phyloP scores from a whole-genome alignment of 2,888 invertebrate genomes.

The Pharmacophagus antenor region DNA sequence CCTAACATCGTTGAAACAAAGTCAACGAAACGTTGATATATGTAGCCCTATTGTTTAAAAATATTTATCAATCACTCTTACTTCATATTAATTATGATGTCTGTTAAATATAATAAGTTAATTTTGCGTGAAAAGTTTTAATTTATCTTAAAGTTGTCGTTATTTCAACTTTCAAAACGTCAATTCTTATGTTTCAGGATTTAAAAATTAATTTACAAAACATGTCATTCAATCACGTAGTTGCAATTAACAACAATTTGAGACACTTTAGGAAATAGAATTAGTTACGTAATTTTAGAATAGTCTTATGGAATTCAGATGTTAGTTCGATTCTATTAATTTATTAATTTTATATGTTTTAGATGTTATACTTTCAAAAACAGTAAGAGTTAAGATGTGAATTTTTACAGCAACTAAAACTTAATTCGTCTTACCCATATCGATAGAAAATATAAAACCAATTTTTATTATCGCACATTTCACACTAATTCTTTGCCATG shows the following conservation, averaged over 20 bases:
- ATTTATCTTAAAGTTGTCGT: background rate
- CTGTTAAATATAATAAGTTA: background rate
- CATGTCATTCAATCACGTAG: background rate
- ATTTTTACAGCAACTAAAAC: conserved; percentile 1
- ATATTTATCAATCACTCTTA: too few relatives aligned
- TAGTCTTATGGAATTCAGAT: background rate
- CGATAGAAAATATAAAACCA: conserved; percentile 1
- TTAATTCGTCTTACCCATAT: background rate
- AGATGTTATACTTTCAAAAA: background rate
- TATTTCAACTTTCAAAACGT: background rate
- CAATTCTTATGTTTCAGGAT: background rate
- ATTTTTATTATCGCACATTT: conserved; percentile 13
- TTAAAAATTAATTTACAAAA: background rate
- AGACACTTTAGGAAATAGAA: too few relatives aligned
- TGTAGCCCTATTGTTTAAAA: too few relatives aligned
- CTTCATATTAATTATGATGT: background rate
- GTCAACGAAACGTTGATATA: background rate
- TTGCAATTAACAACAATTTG: background rate
- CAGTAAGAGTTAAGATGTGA: conserved; percentile 2
- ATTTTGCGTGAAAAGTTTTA: background rate
- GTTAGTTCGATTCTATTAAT: background rate
- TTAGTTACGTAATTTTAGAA: background rate
- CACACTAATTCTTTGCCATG: conserved; percentile 15
- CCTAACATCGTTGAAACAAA: background rate
- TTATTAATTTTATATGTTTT: background rate